phyloP scores from a whole-genome alignment of 1,140 invertebrate genomes.

The Propsilocerus akamusi region DNA sequence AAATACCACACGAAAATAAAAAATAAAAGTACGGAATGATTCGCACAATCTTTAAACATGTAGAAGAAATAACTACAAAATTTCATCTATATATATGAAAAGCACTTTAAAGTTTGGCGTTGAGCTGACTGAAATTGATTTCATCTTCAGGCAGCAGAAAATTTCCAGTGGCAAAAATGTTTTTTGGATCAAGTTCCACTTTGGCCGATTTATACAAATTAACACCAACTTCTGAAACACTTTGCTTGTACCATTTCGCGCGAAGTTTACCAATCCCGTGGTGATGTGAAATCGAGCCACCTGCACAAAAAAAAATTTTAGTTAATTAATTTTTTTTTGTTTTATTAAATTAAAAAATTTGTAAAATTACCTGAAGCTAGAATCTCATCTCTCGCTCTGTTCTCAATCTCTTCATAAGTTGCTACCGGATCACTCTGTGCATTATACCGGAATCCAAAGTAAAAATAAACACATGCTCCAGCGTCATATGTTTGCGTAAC shows the following conservation, averaged over 20 bases:
- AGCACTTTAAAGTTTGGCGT: not conserved
- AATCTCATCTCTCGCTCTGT: constrained; percentile 78
- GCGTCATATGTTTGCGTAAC: constrained; percentile 89
- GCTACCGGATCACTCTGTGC: constrained; percentile 50
- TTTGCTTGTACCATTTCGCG: constrained; percentile 58
- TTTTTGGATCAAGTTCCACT: constrained; percentile 72
- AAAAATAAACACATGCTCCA: constrained; percentile 96
- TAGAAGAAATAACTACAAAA: no score
- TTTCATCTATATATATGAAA: no score
- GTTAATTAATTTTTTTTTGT: constrained; percentile 22
- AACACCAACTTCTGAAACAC: constrained; percentile 58
- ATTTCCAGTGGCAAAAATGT: constrained; percentile 84
- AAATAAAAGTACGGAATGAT: no score
- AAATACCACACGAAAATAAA: no score
- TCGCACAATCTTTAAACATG: no score
- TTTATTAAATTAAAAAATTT: not conserved
- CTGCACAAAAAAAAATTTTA: constrained; percentile 22
- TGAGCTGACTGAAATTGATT: not conserved
- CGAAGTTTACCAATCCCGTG: constrained; percentile 91
- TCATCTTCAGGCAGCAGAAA: constrained; percentile 26
- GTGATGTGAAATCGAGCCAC: constrained; percentile 90
- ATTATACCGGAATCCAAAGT: constrained; percentile 79
- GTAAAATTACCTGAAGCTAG: constrained; percentile 44
- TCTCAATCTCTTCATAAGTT: constrained; percentile 70
- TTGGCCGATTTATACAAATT: constrained; percentile 65